Evolutionary conservation across 1,140 invertebrate genomes (phyloP).

Genomic region (Aporrectodea caliginosa): DNA sequence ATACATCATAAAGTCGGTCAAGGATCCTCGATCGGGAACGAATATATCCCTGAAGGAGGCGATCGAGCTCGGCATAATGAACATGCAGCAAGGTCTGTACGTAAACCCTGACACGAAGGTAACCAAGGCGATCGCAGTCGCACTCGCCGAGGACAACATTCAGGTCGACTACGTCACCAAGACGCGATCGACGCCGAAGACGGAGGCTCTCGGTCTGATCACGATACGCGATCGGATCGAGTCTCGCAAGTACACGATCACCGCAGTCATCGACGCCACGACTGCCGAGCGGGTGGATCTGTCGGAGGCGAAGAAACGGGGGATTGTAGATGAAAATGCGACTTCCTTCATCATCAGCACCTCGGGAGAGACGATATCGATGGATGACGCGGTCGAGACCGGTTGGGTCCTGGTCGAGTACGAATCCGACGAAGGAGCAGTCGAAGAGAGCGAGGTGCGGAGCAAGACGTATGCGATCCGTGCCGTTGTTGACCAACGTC

Average conservation of each 20-base stretch:
- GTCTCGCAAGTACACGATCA: not conserved
- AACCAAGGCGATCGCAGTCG: constrained; percentile 12
- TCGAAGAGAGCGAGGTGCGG: not conserved
- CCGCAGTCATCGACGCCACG: not conserved
- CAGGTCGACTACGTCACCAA: constrained; percentile 26
- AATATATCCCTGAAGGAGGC: constrained; percentile 22
- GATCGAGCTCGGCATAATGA: constrained; percentile 19
- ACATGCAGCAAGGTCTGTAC: constrained; percentile 14
- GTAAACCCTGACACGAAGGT: constrained; percentile 23
- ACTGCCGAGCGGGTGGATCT: constrained; percentile 15
- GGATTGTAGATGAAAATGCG: not conserved
- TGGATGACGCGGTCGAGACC: constrained; percentile 9
- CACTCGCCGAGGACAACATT: constrained; percentile 18
- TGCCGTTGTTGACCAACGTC: constrained; percentile 27
- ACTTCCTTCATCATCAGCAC: not conserved
- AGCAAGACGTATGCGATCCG: constrained; percentile 26
- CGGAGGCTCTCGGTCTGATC: constrained; percentile 25
- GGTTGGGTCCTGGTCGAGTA: not conserved
- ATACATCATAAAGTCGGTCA: constrained; percentile 17
- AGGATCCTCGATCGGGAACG: constrained; percentile 2
- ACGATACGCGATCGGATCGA: constrained; percentile 22
- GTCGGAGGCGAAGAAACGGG: not conserved
- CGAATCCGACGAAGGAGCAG: not conserved
- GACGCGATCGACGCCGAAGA: constrained; percentile 21
- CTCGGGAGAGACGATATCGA: constrained; percentile 9